Evolutionary conservation across 2,888 invertebrate species (phyloP), one percentile per base, ranked within the genome.

Genomic region (Stratiomys singularior): DNA sequence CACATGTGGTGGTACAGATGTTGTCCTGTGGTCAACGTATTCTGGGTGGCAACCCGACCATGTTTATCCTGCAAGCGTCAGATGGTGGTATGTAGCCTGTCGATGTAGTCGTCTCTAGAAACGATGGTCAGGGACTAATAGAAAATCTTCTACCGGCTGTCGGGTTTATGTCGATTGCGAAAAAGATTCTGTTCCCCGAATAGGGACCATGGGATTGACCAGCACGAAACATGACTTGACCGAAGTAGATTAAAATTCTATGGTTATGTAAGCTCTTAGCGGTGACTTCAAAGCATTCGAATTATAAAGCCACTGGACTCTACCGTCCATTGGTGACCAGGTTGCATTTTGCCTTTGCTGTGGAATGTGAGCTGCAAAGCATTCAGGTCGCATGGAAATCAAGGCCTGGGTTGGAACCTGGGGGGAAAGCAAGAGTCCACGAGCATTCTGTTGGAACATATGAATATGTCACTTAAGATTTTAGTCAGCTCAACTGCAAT

Each of bases 1-100:
- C 77, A 80, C 77, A 78, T 80, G 80, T 78, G 77, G 77, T 78
- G 77, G 77, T 28, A 28, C 72, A 72, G 72, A 72, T 72, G 72
- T 30, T 72, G 30, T 58, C 56, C 56, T 21, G 72, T 56, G 72
- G 56, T 30, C 72, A 56, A 15, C 18, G 72, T n/a, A 58, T 11
- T 15, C 46, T 67, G 23, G 67, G 44, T 67, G 46, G 44, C 44
- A 67, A 67, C 67, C 67, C 67, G 15, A 44, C 67, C 21, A 67
- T 44, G 30, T 27, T n/a, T 0, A 4, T 18, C 46, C 11, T 67
- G 37, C 7, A 5, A 67, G 46, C 67, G 67, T 67, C 67, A 67
- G 67, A 9, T 67, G 67, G 44, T 67, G 67, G 67, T 23, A 0
- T 67, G 37, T 67, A 21, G 44, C 13, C 21, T 7, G 67, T 37